Percentiles rank a stretch among this genome's conserved stretches.
These are phyloP conservation scores for Nomada fucata DNA, from an alignment of 2,888 invertebrate species.

Conservation along the genomic window DNA sequence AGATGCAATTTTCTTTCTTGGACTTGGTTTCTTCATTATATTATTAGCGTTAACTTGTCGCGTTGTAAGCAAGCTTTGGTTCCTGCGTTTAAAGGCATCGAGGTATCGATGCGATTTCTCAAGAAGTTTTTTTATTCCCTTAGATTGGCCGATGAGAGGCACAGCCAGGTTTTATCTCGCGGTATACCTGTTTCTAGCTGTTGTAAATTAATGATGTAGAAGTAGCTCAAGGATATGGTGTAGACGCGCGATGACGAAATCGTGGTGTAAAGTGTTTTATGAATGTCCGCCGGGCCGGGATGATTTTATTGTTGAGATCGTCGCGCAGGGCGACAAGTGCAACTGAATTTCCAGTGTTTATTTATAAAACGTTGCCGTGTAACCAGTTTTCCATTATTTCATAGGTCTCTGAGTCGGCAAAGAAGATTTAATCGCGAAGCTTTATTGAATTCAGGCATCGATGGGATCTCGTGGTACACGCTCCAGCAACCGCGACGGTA, in stretches of 20 bases:
- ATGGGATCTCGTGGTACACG: background rate
- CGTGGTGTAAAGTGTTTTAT: conserved; percentile 28
- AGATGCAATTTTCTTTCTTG: background rate
- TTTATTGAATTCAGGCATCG: background rate
- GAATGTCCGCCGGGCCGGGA: conserved; percentile 11
- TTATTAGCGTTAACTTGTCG: background rate
- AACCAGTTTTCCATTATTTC: background rate
- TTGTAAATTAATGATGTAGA: conserved; percentile 42
- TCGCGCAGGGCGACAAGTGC: background rate
- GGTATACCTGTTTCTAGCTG: conserved; percentile 41
- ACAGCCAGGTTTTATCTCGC: conserved; percentile 9
- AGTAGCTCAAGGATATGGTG: conserved; percentile 45
- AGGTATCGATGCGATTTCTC: background rate
- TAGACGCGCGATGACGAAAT: conserved; percentile 32
- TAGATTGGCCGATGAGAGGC: conserved; percentile 10
- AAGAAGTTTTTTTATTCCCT: conserved; percentile 15
- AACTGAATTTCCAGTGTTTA: background rate
- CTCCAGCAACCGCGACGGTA: no score
- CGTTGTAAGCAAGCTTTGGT: background rate
- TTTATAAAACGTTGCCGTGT: background rate
- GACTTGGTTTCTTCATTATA: background rate
- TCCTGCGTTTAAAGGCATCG: no score
- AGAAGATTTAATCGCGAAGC: background rate
- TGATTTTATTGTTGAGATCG: conserved; percentile 29
- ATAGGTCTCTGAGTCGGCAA: background rate